Evolutionary conservation across 2,888 invertebrate species (phyloP), one percentile per base, ranked within the genome.

Genomic region (Myopa testacea): DNA sequence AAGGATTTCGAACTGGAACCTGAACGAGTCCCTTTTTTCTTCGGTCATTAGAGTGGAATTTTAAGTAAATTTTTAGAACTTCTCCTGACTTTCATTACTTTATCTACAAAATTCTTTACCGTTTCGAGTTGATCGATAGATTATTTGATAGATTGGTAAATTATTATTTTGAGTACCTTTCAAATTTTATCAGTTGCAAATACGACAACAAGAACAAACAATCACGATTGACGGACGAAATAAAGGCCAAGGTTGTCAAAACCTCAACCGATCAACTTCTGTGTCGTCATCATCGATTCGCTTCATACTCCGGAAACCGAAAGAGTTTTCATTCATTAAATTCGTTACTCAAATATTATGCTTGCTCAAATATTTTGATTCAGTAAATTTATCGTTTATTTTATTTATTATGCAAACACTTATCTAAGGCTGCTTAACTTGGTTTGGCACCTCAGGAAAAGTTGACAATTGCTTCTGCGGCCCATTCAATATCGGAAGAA

Each of bases 321-420:
- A 45, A 45, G 45, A 45, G 7, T 45, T 45, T 45, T 45, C 45
- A 45, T 45, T 45, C 45, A 45, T 45, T 10, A 84, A 86, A 84
- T 85, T 85, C 85, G 83, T 86, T 86, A 82, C 85, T 85, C 87
- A 87, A 87, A 86, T 87, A 86, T 86, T 87, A 85, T 87, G 86
- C 86, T 86, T 86, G 85, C 85, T 85, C 86, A 86, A 87, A 86
- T 87, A 86, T 86, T 87, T 87, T 86, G 87, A 86, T 87, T 86
- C 87, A 86, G 86, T 87, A 86, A 86, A 86, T 87, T 45, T 45
- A 86, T 86, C 86, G 86, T 86, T 87, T 87, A 87, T 86, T 87
- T 45, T 45, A 45, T 45, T 8, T 45, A 1, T 45, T 45, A 85
- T 86, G 85, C 86, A 87, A 86, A 85, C 87, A 86, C 87, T 87